Percentiles rank a stretch among this genome's conserved stretches.
These are phyloP conservation scores for Ischnus inquisitorius DNA, from an alignment of 2,888 invertebrate species.

Conservation along the genomic window DNA sequence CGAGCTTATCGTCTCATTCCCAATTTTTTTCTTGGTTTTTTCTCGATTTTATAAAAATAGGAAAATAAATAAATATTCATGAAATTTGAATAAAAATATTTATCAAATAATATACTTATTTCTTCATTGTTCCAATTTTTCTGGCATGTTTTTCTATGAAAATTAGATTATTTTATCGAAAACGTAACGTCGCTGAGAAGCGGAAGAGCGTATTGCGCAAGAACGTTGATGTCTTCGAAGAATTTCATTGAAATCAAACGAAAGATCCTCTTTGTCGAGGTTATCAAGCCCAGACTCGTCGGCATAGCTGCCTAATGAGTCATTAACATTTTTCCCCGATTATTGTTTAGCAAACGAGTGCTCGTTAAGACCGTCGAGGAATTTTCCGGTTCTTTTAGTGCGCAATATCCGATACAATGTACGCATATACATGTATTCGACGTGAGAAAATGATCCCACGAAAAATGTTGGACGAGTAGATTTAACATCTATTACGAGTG, in stretches of 20 bases:
- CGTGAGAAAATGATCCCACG: slow-evolving; percentile 29
- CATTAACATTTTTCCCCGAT: slow-evolving; percentile 35
- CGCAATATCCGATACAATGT: no score
- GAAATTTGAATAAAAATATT: neutral
- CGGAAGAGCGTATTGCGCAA: no score
- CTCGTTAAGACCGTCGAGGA: neutral
- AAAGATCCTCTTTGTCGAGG: neutral
- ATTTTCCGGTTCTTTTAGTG: neutral
- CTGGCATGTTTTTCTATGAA: no score
- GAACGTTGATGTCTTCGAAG: no score
- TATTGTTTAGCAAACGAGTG: slow-evolving; percentile 7
- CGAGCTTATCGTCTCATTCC: slow-evolving; percentile 20
- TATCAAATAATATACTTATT: no score
- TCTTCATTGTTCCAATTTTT: no score
- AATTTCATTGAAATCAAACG: neutral
- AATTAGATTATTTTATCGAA: no score
- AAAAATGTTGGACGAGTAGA: neutral
- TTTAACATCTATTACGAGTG: slow-evolving; percentile 37
- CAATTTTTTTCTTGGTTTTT: neutral
- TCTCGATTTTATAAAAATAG: neutral
- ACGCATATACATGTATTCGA: slow-evolving; percentile 4
- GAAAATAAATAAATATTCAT: neutral
- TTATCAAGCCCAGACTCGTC: neutral
- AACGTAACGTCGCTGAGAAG: no score
- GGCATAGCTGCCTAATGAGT: slow-evolving; percentile 38